Evolutionary conservation across 2,113 vertebrate species (phyloP), one percentile per base, ranked within the genome.

Genomic region (Gallinago paraguaiae): DNA sequence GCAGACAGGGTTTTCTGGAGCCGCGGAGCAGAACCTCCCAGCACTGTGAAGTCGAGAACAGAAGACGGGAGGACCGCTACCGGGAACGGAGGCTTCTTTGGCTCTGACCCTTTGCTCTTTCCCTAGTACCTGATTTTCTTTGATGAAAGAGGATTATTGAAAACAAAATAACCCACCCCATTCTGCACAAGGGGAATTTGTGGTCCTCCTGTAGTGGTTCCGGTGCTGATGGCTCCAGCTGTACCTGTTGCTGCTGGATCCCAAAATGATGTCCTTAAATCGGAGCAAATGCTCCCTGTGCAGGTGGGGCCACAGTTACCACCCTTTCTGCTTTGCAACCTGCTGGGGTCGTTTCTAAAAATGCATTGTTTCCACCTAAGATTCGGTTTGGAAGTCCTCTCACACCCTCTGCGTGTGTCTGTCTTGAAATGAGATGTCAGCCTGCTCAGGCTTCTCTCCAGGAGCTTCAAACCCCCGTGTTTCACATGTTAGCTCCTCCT

Each of bases 401-500:
- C n/a, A 1, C 8, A 4, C 76, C 45, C 27, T 71, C n/a, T 14
- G 76, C 0, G 1, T 81, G 6, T 0, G 2, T 64, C 87, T 75
- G 60, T 11, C 90, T 69, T 14, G n/a, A 37, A 13, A 45, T 0
- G n/a, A 93, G 96, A 11, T 76, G 96, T 45, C 88, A 94, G 74
- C 53, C 65, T 18, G 76, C 0, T 2, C 75, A 51, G 75, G 78
- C 85, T 77, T 24, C 88, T 90, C 88, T 81, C 43, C 72, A 48
- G 80, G 83, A 94, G 86, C 80, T 91, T 83, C 88, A 69, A 79
- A 76, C 92, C 74, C 57, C 69, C 2, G 1, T 22, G 82, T 59
- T 65, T 95, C 92, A 79, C 82, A 41, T 54, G 48, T 19, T 84
- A 57, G 89, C 83, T 96, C 70, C 86, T 93, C 69, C 88, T 96